phyloP scores from a whole-genome alignment of 2,113 vertebrate genomes.

The Philantomba maxwellii region DNA sequence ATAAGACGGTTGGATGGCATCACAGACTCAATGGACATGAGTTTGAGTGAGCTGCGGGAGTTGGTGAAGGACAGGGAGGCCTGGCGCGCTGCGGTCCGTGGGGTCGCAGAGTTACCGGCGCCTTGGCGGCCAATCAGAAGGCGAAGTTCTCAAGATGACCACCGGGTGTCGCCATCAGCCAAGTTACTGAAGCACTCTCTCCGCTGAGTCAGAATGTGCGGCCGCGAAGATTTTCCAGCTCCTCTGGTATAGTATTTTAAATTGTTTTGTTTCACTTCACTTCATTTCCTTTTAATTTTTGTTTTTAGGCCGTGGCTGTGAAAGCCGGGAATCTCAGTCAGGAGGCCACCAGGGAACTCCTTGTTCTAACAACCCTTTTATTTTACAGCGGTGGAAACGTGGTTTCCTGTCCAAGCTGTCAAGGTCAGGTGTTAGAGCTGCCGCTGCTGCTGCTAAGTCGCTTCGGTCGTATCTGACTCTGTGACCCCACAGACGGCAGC shows the following conservation, averaged over 20 bases:
- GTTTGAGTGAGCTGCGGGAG: neutral
- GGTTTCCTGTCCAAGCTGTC: neutral
- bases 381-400: neutral
- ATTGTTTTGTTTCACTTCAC: neutral
- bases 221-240: neutral
- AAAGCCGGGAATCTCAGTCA: neutral
- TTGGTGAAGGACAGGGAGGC: neutral
- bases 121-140: fast-evolving
- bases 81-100: fast-evolving
- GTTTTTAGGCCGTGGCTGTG: neutral
- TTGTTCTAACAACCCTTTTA: neutral
- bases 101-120: neutral
- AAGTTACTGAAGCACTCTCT: neutral
- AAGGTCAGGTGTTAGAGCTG: neutral
- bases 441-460: too few relatives aligned
- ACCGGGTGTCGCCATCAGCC: slow-evolving; percentile 33
- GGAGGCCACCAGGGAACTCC: neutral
- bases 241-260: neutral
- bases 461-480: too few relatives aligned
- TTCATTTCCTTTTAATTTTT: neutral
- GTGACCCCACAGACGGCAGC: too few relatives aligned
- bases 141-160: neutral
- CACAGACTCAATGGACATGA: neutral
- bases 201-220: fast-evolving
- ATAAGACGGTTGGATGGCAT: neutral